These are phyloP conservation scores for Buathra laborator DNA, from an alignment of 2,888 invertebrate species.

Conservation along the genomic window DNA sequence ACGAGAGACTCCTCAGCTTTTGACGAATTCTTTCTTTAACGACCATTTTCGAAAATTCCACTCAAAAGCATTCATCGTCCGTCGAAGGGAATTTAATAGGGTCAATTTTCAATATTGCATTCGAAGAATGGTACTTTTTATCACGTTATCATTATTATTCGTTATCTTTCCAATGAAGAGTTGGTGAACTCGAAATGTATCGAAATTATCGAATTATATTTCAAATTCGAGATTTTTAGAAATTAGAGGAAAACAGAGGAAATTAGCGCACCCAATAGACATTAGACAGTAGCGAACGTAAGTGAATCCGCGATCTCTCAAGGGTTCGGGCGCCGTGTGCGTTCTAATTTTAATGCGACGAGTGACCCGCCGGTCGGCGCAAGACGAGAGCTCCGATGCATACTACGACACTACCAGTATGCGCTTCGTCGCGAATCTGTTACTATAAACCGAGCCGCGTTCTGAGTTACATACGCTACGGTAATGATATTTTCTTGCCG, in stretches of 20 bases:
- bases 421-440: conserved; percentile 5
- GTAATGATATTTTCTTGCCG: background rate
- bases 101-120: too few relatives aligned
- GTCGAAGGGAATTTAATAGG: too few relatives aligned
- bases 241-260: background rate
- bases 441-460: background rate
- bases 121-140: too few relatives aligned
- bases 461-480: background rate
- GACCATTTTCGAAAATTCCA: too few relatives aligned
- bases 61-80: too few relatives aligned
- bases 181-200: too few relatives aligned
- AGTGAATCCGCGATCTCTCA: background rate
- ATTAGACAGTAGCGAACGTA: background rate
- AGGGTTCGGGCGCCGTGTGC: background rate
- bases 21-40: too few relatives aligned
- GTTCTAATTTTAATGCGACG: conserved; percentile 2
- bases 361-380: background rate
- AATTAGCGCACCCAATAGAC: background rate
- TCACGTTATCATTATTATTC: too few relatives aligned
- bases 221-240: too few relatives aligned
- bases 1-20: too few relatives aligned
- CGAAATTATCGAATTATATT: too few relatives aligned
- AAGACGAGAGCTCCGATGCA: background rate
- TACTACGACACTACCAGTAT: background rate
- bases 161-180: too few relatives aligned